Base-by-base conservation (phyloP, 2,888 invertebrate species). In the Drosophila kuntzei region DNA sequence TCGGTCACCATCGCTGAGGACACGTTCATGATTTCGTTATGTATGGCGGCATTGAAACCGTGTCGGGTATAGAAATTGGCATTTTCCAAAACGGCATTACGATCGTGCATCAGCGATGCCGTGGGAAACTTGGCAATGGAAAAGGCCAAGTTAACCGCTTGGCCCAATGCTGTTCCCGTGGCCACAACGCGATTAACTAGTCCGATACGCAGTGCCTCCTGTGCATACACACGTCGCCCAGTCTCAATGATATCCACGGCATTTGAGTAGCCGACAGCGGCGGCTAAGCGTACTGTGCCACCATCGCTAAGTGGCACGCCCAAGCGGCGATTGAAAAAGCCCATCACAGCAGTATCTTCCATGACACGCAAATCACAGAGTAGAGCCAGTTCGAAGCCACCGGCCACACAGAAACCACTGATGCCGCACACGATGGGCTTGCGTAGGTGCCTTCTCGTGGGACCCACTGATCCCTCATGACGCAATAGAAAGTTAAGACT, bases 351-450 rank as follows among this genome's bases (percentile, higher is more conserved):
- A 0, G 95, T 96, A 37, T 97, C 96, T 90, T 99, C 98, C 83
- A 97, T 94, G 0, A 99, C 94, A 32, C 98, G 93, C 18, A 98
- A 91, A 91, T 99, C 99, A 92, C 98, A 98, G 92, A 98, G 95
- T 4, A 98, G 92, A 0, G 98, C 97, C 65, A 99, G 93, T 91
- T 99, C 98, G 61, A 99, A 94, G 0, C 98, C 99, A 71, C 95
- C 96, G 0, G 97, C 98, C 1, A 98, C 96, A 11, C 98, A 97
- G 91, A 96, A 98, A 0, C 99, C 99, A 80, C 94, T 95, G 1
- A 99, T 94, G 0, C 97, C 97, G 16, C 97, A 98, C 73, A 99
- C 95, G 11, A 98, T 94, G 0, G 98, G 97, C 91, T 99, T 99
- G 59, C 94, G 95, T 46, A 96, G 94, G 61, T 95, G 93, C 61